These are phyloP conservation scores for Caenorhabditis afra DNA, from an alignment of 2,888 invertebrate species.

Conservation along the genomic window DNA sequence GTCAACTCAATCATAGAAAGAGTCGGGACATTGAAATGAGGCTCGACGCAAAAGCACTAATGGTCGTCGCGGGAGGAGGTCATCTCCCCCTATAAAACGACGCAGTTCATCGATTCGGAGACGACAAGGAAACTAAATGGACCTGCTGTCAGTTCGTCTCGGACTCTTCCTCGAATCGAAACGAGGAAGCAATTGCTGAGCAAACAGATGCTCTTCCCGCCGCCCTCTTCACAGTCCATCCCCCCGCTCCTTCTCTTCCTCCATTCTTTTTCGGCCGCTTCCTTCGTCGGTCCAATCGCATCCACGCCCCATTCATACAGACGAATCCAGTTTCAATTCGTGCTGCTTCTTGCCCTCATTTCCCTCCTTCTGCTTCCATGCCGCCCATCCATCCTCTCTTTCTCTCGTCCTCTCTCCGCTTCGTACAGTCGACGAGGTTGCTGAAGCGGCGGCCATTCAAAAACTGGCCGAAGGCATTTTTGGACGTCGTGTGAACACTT, in stretches of 20 bases:
- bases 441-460: constrained; percentile 32
- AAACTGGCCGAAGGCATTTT: constrained; percentile 57
- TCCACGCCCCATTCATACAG: constrained; percentile 41
- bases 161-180: not conserved
- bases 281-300: constrained; percentile 10
- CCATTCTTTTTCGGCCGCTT: not conserved
- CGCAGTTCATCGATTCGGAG: too few species aligned
- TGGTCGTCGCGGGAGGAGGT: too few species aligned
- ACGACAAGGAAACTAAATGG: too few species aligned
- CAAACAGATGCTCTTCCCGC: not conserved
- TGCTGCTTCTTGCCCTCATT: constrained; percentile 59
- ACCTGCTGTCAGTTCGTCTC: too few species aligned
- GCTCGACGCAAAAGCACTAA: not conserved
- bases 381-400: constrained; percentile 24
- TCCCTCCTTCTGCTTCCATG: constrained; percentile 49
- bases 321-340: constrained; percentile 55
- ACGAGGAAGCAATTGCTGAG: not conserved
- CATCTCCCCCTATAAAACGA: too few species aligned
- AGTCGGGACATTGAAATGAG: not conserved
- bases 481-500: constrained; percentile 29
- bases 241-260: not conserved
- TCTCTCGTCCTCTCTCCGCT: constrained; percentile 14
- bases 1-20: not conserved
- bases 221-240: not conserved
- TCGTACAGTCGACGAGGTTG: constrained; percentile 5